These are phyloP conservation scores for Cranoglanis bouderius DNA, from an alignment of 2,113 vertebrate genomes.

Conservation along the genomic window DNA sequence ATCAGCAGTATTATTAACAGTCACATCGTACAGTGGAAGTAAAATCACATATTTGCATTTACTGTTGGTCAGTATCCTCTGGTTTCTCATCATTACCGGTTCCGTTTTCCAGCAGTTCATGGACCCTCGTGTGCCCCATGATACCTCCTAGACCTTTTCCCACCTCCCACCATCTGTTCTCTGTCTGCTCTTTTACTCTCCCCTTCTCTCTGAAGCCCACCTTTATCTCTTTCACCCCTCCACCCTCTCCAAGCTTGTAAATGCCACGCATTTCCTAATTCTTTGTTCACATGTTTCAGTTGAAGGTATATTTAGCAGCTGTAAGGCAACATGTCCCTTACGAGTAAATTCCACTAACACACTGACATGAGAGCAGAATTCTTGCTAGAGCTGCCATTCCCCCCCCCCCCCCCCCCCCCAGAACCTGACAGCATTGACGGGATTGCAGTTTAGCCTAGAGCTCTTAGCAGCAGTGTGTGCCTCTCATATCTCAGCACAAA, in stretches of 20 bases:
- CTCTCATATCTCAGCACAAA: constrained; percentile 18
- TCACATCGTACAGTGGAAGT: not conserved
- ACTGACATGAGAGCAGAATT: constrained; percentile 2
- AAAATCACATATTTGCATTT: not conserved
- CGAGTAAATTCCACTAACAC: constrained; percentile 37
- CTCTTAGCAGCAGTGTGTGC: constrained; percentile 26
- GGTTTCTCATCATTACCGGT: not conserved
- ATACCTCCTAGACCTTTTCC: constrained; percentile 27
- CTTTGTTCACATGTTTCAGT: constrained; percentile 25
- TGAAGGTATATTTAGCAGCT: constrained; percentile 39
- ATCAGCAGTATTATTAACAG: not conserved
- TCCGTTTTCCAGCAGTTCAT: constrained; percentile 16
- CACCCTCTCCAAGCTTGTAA: constrained; percentile 6
- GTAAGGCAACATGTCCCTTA: constrained; percentile 30
- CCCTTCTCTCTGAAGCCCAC: constrained; percentile 18
- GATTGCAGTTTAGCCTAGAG: constrained; percentile 32
- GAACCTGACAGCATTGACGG: not conserved
- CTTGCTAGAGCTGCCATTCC: not conserved
- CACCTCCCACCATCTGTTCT: constrained; percentile 53
- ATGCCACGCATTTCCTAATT: constrained; percentile 32
- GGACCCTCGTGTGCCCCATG: constrained; percentile 2
- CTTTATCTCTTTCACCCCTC: constrained; percentile 22
- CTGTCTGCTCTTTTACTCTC: constrained; percentile 46
- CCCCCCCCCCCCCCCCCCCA: not conserved
- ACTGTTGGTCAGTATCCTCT: not conserved